Evolutionary conservation across 2,888 invertebrate genomes (phyloP), one percentile per base, ranked within the genome.

Genomic region (Zhuqinia jingwanae): DNA sequence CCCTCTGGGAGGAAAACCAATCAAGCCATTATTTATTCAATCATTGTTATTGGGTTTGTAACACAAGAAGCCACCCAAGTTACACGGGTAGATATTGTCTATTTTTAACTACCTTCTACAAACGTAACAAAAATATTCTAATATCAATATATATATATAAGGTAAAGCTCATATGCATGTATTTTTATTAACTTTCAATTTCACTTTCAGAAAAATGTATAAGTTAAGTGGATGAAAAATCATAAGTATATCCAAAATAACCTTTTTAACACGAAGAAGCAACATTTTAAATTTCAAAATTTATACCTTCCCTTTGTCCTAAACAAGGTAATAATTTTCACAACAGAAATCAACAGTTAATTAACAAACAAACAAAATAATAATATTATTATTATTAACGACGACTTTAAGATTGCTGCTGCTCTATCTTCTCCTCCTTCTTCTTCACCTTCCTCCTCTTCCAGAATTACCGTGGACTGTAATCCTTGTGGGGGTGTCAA

Each of bases 31-130:
- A 75, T 82, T 82, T 70, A 81, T 81, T 73, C 73, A 27, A 73
- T 60, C n/a, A 36, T 50, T 60, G 27, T 75, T 75, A 60, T 60
- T 82, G 15, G 47, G 3, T 22, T 75, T 75, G 27, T 82, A 75
- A 82, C 75, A 82, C 82, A 82, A 75, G 75, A 75, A 82, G 75
- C 82, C 82, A 82, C 82, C 82, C 82, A 82, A 25, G 81, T 81
- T 73, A 63, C 60, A 80, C 8, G n/a, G 13, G 25, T 20, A 17
- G 8, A 22, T 45, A n/a, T 45, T 20, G 25, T 70, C 11, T 58
- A 27, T 50, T 6, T 73, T 11, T 11, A 75, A 13, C 30, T n/a
- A 30, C 30, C 27, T 2, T 11, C n/a, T 50, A 73, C 58, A 58
- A n/a, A 56, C 20, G 58, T 13, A 58, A 22, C 20, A 2, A 10